Percentiles rank a stretch among this genome's conserved stretches.
Evolutionary conservation across 2,797 vertebrate species (phyloP).

Genomic region (Catostomus latipinnis): DNA sequence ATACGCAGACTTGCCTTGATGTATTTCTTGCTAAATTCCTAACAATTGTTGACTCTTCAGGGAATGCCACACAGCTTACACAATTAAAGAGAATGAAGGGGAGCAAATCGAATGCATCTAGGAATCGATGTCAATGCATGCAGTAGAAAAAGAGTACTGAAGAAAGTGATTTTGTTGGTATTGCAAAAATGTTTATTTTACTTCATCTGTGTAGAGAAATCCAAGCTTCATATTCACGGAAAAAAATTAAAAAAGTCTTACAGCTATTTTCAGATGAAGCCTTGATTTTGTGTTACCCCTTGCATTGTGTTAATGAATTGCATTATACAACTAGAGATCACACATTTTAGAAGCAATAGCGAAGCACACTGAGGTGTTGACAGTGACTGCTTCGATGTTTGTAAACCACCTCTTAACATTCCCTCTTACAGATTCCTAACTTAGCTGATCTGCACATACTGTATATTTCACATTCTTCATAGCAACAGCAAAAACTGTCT

Average conservation of each 20-base stretch:
- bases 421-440: conserved; percentile 18
- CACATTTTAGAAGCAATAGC: conserved; percentile 22
- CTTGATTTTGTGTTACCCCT: neutral
- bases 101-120: conserved; percentile 33
- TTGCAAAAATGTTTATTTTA: neutral
- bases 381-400: conserved; percentile 13
- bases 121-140: conserved; percentile 24
- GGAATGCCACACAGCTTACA: conserved; percentile 26
- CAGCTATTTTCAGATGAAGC: conserved; percentile 22
- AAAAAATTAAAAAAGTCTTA: neutral
- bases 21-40: neutral
- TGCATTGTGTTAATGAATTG: conserved; percentile 17
- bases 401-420: neutral
- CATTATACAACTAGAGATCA: conserved; percentile 9
- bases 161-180: conserved; percentile 4
- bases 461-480: conserved; percentile 12
- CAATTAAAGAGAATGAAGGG: conserved; percentile 32
- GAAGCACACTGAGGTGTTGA: conserved; percentile 34
- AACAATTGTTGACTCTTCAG: conserved; percentile 21
- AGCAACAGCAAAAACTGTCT: conserved; percentile 9
- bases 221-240: neutral
- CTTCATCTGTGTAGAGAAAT: conserved; percentile 3
- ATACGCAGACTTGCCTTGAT: conserved; percentile 19
- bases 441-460: neutral
- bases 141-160: neutral